phyloP scores from a whole-genome alignment of 1,140 invertebrate species.

The Goniozus legneri region DNA sequence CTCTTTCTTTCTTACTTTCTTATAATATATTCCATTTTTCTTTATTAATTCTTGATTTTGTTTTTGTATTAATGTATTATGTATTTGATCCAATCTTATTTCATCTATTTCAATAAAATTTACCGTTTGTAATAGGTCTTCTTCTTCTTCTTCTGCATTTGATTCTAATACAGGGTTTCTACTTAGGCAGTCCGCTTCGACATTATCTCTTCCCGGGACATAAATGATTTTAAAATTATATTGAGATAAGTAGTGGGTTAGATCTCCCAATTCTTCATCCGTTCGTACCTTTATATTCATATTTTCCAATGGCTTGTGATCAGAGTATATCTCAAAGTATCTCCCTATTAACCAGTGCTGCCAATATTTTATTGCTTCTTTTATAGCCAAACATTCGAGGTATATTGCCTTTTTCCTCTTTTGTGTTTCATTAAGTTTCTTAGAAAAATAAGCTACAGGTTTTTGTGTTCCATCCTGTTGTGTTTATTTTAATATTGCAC shows the following conservation, averaged over 20 bases:
- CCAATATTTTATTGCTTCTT: not conserved
- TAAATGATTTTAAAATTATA: constrained; percentile 4
- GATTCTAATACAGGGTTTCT: not conserved
- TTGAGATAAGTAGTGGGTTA: constrained; percentile 6
- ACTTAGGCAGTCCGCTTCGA: constrained; percentile 7
- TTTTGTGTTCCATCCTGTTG: no score
- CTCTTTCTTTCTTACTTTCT: not conserved
- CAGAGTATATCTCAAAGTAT: not conserved
- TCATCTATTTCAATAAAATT: not conserved
- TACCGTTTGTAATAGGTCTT: not conserved
- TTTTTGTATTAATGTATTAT: not conserved
- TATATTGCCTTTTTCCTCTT: no score
- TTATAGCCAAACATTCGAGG: not conserved
- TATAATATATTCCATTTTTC: not conserved
- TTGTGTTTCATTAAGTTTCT: no score
- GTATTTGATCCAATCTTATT: not conserved
- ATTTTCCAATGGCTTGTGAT: not conserved
- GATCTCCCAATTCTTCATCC: constrained; percentile 2
- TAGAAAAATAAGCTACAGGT: no score
- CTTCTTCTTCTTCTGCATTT: not conserved
- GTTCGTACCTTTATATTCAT: not conserved
- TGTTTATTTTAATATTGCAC: no score
- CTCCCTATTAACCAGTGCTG: constrained; percentile 1
- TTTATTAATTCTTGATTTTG: not conserved
- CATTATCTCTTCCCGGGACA: not conserved